phyloP scores from a whole-genome alignment of 2,888 invertebrate genomes.

The Brachypalpus laphriformis region DNA sequence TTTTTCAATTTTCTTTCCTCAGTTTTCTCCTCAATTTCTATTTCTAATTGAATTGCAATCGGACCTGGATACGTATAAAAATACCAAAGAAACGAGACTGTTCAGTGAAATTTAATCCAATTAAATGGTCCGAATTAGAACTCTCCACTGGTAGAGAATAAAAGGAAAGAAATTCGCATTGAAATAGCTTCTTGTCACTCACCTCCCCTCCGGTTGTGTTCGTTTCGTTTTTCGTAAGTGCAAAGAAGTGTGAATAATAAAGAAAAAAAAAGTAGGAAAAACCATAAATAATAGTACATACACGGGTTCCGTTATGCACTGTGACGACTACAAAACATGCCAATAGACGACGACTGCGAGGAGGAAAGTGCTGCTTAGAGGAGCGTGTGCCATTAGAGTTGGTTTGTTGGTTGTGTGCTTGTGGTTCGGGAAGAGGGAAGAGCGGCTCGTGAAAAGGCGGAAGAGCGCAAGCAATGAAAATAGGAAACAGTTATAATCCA shows the following conservation, averaged over 20 bases:
- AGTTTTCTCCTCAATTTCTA: not conserved
- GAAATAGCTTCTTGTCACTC: slow-evolving; percentile 12
- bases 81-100: slow-evolving; percentile 62
- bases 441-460: slow-evolving; percentile 40
- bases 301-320: slow-evolving; percentile 68
- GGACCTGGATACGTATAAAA: not conserved
- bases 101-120: slow-evolving; percentile 64
- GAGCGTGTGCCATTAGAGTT: slow-evolving; percentile 21
- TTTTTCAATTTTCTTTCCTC: slow-evolving; percentile 19
- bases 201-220: not conserved
- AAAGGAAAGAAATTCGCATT: slow-evolving; percentile 48
- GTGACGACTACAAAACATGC: slow-evolving; percentile 68
- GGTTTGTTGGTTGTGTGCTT: slow-evolving; percentile 25
- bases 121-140: slow-evolving; percentile 54
- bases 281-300: slow-evolving; percentile 68
- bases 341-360: slow-evolving; percentile 53
- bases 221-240: slow-evolving; percentile 38
- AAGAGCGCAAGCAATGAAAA: slow-evolving; percentile 62
- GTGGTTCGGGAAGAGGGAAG: slow-evolving; percentile 25
- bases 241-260: slow-evolving; percentile 43
- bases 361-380: slow-evolving; percentile 48
- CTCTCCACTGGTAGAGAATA: slow-evolving; percentile 4
- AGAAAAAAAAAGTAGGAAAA: slow-evolving; percentile 29
- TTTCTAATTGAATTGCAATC: slow-evolving; percentile 28
- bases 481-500: slow-evolving; percentile 68